These are phyloP conservation scores for Peucedramus taeniatus DNA, from an alignment of 2,113 vertebrate species.

Conservation along the genomic window DNA sequence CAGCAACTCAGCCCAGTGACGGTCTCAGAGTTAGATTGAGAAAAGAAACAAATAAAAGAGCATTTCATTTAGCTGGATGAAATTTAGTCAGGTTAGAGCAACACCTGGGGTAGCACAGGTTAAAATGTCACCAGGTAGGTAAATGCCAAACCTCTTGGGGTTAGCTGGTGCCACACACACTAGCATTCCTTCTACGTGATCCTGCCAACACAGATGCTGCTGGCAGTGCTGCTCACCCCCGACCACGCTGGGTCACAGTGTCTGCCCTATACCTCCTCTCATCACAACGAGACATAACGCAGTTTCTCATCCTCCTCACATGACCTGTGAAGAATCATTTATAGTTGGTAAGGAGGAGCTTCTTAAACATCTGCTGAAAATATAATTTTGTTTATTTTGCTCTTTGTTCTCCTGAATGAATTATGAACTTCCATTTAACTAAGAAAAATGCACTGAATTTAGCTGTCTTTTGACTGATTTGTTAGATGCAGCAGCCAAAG, in stretches of 20 bases:
- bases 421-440: background rate
- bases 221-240: constrained; percentile 84
- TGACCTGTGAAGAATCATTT: constrained; percentile 85
- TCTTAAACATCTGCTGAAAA: background rate
- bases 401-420: background rate
- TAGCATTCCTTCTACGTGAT: constrained; percentile 43
- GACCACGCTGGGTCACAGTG: constrained; percentile 75
- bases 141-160: background rate
- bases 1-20: background rate
- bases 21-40: background rate
- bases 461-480: background rate
- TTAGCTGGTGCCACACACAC: constrained; percentile 68
- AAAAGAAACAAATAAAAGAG: background rate
- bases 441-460: background rate
- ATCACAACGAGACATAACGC: constrained; percentile 83
- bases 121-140: background rate
- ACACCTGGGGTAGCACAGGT: constrained; percentile 33
- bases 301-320: constrained; percentile 85
- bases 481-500: background rate
- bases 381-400: background rate
- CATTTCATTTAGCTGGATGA: background rate
- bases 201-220: constrained; percentile 18
- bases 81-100: constrained; percentile 60
- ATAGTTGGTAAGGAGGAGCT: constrained; percentile 46
- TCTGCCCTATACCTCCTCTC: constrained; percentile 86